Evolutionary conservation across 2,797 vertebrate genomes (phyloP).

Genomic region (Enteromius radiatus): DNA sequence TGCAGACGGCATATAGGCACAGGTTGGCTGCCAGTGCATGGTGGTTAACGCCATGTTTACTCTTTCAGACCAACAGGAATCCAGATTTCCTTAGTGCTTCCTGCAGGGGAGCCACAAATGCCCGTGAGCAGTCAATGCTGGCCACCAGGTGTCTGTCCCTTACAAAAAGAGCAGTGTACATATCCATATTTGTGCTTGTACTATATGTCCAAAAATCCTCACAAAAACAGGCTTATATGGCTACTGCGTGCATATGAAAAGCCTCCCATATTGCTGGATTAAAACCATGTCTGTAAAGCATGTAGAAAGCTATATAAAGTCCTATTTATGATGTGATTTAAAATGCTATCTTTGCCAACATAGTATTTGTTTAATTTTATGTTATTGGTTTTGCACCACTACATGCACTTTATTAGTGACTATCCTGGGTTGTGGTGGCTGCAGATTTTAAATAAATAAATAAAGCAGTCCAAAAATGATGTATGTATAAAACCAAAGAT

Average conservation of each 20-base stretch:
- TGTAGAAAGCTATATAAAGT: constrained; percentile 15
- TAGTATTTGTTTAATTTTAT: neutral
- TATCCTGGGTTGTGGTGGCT: neutral
- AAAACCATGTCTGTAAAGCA: neutral
- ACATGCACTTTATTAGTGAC: neutral
- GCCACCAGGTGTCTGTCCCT: constrained; percentile 23
- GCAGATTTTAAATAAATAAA: neutral
- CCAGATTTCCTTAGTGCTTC: constrained; percentile 55
- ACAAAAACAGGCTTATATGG: constrained; percentile 32
- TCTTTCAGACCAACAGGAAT: constrained; percentile 57
- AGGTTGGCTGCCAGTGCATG: constrained; percentile 45
- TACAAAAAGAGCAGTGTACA: constrained; percentile 47
- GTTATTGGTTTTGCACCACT: neutral
- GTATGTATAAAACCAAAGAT: neutral
- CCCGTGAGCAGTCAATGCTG: constrained; percentile 17
- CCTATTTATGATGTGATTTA: constrained; percentile 6
- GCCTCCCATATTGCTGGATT: constrained; percentile 24
- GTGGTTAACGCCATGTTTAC: constrained; percentile 53
- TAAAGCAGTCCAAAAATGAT: neutral
- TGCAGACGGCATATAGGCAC: constrained; percentile 30
- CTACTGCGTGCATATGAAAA: constrained; percentile 3
- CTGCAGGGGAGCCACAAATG: constrained; percentile 45
- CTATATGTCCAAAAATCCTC: constrained; percentile 41
- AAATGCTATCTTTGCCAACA: neutral
- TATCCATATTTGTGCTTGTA: constrained; percentile 1